Conservation (phyloP, 2,113 vertebrate genomes). For the Danionella cerebrum region DNA sequence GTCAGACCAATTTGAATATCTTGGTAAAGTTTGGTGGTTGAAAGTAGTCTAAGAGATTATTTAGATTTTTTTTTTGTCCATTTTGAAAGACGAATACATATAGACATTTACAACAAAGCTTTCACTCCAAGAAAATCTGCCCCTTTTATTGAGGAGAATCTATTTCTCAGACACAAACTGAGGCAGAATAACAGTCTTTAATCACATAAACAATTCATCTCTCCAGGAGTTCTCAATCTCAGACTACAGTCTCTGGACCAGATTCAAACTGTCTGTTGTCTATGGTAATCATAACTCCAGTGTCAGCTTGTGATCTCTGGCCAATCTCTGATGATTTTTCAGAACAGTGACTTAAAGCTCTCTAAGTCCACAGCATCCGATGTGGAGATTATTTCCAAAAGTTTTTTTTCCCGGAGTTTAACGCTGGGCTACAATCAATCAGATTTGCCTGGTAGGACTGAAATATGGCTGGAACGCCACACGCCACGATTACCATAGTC, state of each 20-base stretch:
- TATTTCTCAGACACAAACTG: conserved; percentile 34
- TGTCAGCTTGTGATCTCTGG: conserved; percentile 33
- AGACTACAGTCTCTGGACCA: conserved; percentile 55
- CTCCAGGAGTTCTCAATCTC: conserved; percentile 45
- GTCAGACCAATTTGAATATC: no score
- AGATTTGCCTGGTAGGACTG: background rate
- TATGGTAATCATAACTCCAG: conserved; percentile 51
- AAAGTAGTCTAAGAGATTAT: no score
- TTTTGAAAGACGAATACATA: no score
- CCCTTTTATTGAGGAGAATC: conserved; percentile 11
- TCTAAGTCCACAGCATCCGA: conserved; percentile 52
- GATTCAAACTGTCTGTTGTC: conserved; percentile 49
- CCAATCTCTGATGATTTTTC: conserved; percentile 57
- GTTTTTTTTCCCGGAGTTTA: conserved; percentile 50
- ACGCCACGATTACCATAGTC: conserved; percentile 52
- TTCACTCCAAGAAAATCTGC: conserved; percentile 2
- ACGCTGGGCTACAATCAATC: conserved; percentile 51
- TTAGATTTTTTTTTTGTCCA: no score
- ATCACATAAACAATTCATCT: conserved; percentile 43
- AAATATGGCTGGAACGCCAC: conserved; percentile 38
- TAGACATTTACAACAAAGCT: no score
- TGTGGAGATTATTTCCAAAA: conserved; percentile 40
- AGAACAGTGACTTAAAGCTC: conserved; percentile 54
- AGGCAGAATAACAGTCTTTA: conserved; percentile 38
- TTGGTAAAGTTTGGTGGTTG: no score